A percentile compares a stretch with the other conserved stretches of the same genome.
These are phyloP conservation scores for Cyrtodaria siliqua DNA, from an alignment of 2,888 invertebrate genomes.

Conservation along the genomic window DNA sequence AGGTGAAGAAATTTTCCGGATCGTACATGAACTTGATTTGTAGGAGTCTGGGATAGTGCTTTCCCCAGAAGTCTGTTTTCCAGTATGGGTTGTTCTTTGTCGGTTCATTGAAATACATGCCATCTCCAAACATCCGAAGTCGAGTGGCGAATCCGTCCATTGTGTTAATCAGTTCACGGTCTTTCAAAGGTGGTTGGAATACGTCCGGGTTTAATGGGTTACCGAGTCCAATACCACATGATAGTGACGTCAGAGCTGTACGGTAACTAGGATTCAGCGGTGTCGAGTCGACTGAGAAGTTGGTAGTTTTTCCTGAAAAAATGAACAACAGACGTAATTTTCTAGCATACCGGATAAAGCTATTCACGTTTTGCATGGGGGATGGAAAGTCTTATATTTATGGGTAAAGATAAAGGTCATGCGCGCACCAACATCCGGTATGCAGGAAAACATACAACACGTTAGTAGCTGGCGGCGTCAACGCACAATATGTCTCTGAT, in stretches of 20 bases:
- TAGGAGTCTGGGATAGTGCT: constrained; percentile 66
- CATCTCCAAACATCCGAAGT: too few relatives aligned
- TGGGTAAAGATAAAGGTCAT: too few relatives aligned
- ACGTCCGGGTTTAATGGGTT: neutral
- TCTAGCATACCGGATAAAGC: too few relatives aligned
- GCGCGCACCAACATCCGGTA: too few relatives aligned
- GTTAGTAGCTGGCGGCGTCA: too few relatives aligned
- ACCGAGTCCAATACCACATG: constrained; percentile 26
- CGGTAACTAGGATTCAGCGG: constrained; percentile 62
- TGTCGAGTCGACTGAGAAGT: constrained; percentile 21
- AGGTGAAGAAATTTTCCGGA: constrained; percentile 70
- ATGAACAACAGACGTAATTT: too few relatives aligned
- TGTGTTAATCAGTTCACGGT: constrained; percentile 13
- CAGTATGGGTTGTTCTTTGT: constrained; percentile 66
- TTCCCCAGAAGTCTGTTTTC: constrained; percentile 72
- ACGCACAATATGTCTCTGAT: too few relatives aligned
- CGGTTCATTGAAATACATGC: constrained; percentile 72
- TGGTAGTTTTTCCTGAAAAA: constrained; percentile 36
- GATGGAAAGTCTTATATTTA: too few relatives aligned
- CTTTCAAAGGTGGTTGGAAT: neutral
- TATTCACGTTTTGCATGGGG: too few relatives aligned
- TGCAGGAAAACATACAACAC: too few relatives aligned
- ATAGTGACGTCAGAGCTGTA: constrained; percentile 31
- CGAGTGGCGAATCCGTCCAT: constrained; percentile 26
- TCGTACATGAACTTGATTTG: constrained; percentile 69